Conservation (phyloP, 2,888 invertebrate genomes). For the Orthosia gothica region DNA sequence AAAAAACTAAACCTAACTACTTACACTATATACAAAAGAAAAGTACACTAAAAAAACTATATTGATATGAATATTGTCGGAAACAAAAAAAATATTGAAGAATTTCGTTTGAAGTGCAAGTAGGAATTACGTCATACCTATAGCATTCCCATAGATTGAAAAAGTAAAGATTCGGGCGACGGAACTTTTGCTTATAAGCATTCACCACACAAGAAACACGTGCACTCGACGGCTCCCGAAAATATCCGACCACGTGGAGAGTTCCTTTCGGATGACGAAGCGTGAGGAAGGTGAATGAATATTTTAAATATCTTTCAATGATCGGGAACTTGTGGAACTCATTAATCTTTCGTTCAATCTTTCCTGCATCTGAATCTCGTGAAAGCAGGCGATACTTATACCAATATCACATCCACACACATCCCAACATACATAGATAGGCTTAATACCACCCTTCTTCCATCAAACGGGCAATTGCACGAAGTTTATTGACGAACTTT, state of each 20-base stretch:
- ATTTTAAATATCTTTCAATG: neutral
- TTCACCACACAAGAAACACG: too few species aligned
- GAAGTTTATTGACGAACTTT: slow-evolving; percentile 53
- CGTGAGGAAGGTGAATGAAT: too few species aligned
- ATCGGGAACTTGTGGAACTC: neutral
- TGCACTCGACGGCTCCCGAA: too few species aligned
- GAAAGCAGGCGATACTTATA: neutral
- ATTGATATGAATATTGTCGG: neutral
- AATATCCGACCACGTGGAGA: too few species aligned
- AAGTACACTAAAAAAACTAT: too few species aligned
- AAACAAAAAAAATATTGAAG: neutral
- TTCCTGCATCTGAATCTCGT: neutral
- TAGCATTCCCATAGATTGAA: too few species aligned
- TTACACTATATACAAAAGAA: too few species aligned
- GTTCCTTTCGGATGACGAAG: too few species aligned
- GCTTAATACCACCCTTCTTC: slow-evolving; percentile 27
- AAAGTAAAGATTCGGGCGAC: too few species aligned
- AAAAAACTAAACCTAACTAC: too few species aligned
- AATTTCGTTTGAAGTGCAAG: neutral
- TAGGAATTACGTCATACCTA: neutral
- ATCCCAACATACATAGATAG: neutral
- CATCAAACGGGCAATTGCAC: slow-evolving; percentile 44
- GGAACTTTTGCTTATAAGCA: too few species aligned
- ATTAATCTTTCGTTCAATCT: neutral
- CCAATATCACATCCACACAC: neutral